These are phyloP conservation scores for Lytechinus pictus DNA, from an alignment of 35 echinoderm and acorn worm species.

Conservation along the genomic window DNA sequence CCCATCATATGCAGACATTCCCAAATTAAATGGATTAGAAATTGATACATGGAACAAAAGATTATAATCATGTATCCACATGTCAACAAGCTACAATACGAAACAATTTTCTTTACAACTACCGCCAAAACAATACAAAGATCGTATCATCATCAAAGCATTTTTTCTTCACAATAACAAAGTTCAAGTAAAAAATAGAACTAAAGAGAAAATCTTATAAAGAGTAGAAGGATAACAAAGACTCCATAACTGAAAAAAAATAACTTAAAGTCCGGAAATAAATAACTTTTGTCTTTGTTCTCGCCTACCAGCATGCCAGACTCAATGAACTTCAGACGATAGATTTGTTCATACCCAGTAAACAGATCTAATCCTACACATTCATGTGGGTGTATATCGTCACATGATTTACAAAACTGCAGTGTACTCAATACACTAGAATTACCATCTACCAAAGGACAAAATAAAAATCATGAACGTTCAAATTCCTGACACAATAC, in stretches of 20 bases:
- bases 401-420: no score
- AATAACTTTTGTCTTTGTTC: neutral
- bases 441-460: no score
- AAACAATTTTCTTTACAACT: neutral
- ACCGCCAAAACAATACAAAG: neutral
- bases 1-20: neutral
- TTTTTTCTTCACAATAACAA: neutral
- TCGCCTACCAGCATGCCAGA: neutral
- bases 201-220: neutral
- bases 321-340: neutral
- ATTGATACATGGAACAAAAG: neutral
- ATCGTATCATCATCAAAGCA: neutral
- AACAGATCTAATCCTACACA: neutral
- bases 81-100: neutral
- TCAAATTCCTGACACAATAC: neutral
- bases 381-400: neutral
- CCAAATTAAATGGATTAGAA: neutral
- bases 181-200: neutral
- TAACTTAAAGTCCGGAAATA: neutral
- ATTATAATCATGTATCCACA: neutral
- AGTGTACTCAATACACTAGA: no score
- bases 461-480: neutral
- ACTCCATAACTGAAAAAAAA: neutral
- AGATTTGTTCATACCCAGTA: neutral
- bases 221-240: neutral